A percentile compares a stretch with the other conserved stretches of the same genome.
These are phyloP conservation scores for Orchestia grillus DNA, from an alignment of 1,140 invertebrate species.

Conservation along the genomic window DNA sequence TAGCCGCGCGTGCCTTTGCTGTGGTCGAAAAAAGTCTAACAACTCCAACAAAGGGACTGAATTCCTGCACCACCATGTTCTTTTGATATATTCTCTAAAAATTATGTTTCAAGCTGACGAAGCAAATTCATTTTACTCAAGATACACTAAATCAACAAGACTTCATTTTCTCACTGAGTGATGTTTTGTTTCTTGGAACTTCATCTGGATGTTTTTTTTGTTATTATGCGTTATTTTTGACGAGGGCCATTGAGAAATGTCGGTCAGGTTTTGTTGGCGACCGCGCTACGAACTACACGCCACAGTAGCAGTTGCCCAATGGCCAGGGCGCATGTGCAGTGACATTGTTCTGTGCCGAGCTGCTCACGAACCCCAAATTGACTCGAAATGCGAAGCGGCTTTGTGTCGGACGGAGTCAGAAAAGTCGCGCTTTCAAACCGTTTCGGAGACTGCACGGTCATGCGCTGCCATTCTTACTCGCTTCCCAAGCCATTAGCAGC, in stretches of 20 bases:
- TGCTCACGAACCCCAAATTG: background rate
- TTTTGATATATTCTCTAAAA: no score
- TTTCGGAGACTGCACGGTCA: background rate
- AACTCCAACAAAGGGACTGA: background rate
- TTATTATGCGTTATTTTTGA: background rate
- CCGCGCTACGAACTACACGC: no score
- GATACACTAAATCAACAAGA: background rate
- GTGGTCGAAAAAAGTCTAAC: background rate
- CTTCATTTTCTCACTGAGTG: background rate
- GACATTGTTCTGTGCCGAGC: background rate
- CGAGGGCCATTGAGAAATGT: background rate
- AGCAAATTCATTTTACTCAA: no score
- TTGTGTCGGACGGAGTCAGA: background rate
- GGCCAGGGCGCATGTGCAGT: background rate
- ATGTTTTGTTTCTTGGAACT: background rate
- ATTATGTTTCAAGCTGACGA: no score
- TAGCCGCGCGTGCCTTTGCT: background rate
- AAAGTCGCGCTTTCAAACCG: background rate
- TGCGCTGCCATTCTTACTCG: background rate
- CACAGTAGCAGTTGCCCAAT: background rate
- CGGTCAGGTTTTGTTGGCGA: background rate
- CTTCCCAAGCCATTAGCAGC: background rate
- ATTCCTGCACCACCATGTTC: background rate
- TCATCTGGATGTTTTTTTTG: background rate
- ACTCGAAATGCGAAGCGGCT: background rate